Evolutionary conservation across 2,888 invertebrate genomes (phyloP), one percentile per base, ranked within the genome.

Genomic region (Malthinus seriepunctatus): DNA sequence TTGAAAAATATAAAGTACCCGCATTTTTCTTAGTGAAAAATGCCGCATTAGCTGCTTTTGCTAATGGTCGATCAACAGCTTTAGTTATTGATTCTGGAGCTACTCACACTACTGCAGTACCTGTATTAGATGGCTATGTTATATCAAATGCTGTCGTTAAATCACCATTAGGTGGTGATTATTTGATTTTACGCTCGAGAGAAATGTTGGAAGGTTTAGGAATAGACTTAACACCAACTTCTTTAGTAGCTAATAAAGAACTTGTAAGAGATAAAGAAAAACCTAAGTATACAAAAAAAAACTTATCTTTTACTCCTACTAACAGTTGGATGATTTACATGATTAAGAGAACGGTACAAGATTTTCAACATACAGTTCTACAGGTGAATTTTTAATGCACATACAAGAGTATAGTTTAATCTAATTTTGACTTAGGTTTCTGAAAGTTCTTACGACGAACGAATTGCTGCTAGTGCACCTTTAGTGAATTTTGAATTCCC

Each of bases 21-120:
- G 99, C 99, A 0, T 98, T 97, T 80, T 99, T 96, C 78, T 81
- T 99, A 8, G 95, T 95, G 0, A 99, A 99, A 82, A 98, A 96
- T 78, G 98, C 99, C 0, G 98, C 98, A 0, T 78, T 99, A 38
- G 95, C 98, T 2, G 97, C 97, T 10, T 99, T 99, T 78, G 97
- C 98, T 0, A 98, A 97, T 75, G 98, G 98, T 0, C 82, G 94
- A 64, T 84, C 89, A 0, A 89, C 98, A 0, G 91, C 91, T 0
- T 77, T 93, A 56, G 95, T 99, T 7, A 88, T 99, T 0, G 99
- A 99, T 74, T 95, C 95, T 69, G 71, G 71, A 8, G 96, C 98
- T 0, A 97, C 97, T 14, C 97, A 98, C 78, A 99, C 99, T 0
- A 95, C 97, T 0, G 98, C 98, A 0, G 92, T 98, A 6, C 99